Evolutionary conservation across 37 sponge, comb jelly and placozoan genomes (phyloP).

Genomic region (Beroe ovata): DNA sequence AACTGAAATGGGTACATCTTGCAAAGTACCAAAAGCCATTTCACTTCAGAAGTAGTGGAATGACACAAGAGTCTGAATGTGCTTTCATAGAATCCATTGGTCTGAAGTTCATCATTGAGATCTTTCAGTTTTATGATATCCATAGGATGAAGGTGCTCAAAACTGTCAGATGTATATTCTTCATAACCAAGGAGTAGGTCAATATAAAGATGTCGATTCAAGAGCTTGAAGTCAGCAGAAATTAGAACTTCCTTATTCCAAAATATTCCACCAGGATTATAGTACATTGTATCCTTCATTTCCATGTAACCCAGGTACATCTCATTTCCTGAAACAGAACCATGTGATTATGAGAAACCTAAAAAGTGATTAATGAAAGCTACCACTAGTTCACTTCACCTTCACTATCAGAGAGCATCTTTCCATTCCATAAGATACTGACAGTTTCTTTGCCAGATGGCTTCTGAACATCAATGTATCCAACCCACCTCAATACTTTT

Average conservation of each 20-base stretch:
- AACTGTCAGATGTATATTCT: not conserved
- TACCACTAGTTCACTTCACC: no score
- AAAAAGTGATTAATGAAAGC: no score
- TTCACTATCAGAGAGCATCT: not conserved
- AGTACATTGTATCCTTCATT: slow-evolving; percentile 18
- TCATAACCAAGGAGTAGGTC: slow-evolving; percentile 32
- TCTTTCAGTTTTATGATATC: not conserved
- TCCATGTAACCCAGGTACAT: slow-evolving; percentile 57
- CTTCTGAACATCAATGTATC: slow-evolving; percentile 35
- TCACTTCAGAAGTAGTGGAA: not conserved
- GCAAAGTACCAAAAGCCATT: slow-evolving; percentile 16
- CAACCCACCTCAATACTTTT: slow-evolving; percentile 33
- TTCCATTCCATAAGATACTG: slow-evolving; percentile 46
- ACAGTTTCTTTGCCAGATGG: slow-evolving; percentile 41
- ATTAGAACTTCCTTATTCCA: slow-evolving; percentile 40
- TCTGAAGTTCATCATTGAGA: not conserved
- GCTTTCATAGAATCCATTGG: not conserved
- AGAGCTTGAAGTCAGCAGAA: slow-evolving; percentile 23
- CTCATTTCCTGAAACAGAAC: slow-evolving; percentile 45
- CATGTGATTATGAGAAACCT: no score
- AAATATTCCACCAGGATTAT: slow-evolving; percentile 23
- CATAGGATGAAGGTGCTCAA: slow-evolving; percentile 51
- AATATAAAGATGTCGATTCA: slow-evolving; percentile 23
- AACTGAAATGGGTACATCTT: slow-evolving; percentile 21
- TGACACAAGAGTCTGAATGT: not conserved